A percentile compares a stretch with the other conserved stretches of the same genome.
Conservation (phyloP, 2,113 vertebrate genomes). For the Apistogramma diplotaenia region DNA sequence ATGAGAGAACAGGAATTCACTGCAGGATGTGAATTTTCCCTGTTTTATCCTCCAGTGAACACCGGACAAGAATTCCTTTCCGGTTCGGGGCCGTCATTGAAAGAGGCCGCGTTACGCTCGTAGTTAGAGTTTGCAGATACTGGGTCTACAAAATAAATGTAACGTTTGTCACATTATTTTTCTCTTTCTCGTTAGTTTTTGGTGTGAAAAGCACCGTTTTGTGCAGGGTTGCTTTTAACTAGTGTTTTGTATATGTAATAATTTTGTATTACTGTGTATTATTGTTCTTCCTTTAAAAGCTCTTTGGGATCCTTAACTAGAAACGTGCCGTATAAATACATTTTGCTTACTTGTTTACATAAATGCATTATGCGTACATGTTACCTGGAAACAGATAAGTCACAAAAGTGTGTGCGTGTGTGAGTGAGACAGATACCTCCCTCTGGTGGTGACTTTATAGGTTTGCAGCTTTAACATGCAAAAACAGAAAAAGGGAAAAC, state of each 20-base stretch:
- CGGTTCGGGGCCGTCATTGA: not conserved
- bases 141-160: too few species aligned
- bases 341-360: too few species aligned
- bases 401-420: not conserved
- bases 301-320: too few species aligned
- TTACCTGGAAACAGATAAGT: not conserved
- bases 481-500: not conserved
- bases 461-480: not conserved
- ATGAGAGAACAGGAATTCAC: constrained; percentile 16
- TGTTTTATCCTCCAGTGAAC: not conserved
- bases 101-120: not conserved
- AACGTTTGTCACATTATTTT: not conserved
- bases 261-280: too few species aligned
- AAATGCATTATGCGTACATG: not conserved
- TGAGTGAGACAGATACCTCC: not conserved
- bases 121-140: not conserved
- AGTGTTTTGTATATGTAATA: too few species aligned
- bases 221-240: too few species aligned
- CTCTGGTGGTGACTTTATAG: not conserved
- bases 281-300: too few species aligned
- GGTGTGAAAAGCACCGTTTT: not conserved
- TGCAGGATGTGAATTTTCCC: not conserved
- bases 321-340: too few species aligned
- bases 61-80: not conserved
- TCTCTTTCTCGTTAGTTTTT: not conserved